Base-by-base conservation (phyloP, 2,113 vertebrate species). In the Dipodomys ordii region DNA sequence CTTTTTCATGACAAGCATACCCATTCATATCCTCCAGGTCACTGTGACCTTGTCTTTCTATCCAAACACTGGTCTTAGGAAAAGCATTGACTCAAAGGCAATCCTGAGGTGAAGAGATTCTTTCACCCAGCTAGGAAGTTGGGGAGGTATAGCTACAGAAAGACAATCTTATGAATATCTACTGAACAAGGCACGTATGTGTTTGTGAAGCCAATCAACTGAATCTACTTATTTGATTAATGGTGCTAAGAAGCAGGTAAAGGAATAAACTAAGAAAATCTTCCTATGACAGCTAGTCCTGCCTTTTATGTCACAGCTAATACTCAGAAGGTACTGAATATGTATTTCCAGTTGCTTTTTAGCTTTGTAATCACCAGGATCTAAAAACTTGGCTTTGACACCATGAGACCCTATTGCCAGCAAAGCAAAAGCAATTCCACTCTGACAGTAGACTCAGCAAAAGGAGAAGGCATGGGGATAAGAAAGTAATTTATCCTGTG, bases 351-450 rank as follows among this genome's bases (percentile, higher is more conserved):
- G 83, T 87, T 93, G 81, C 90, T 95, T 88, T 97, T 91, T 92
- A 95, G 96, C 77, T 90, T 53, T 72, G 12, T 95, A 97, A 97
- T 98, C 97, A 98, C 32, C 94, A 97, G 89, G 93, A 96, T 96
- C 97, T 96, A 69, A 94, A 96, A 86, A 83, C 84, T 94, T 30
- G 88, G 87, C 85, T 96, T 95, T 93, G 90, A 96, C 2, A 57
- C 53, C 53, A 57, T 57, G 15, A 57, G 53, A 57, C 53, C 53
- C 53, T 57, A 57, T 97, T 97, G 96, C 90, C 83, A 89, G 18
- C 96, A 87, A 96, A 85, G 74, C 88, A 83, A 85, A 96, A 96
- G 90, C 0, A 10, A 91, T 97, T 98, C 96, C 81, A 87, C 81
- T 86, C 19, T 90, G 64, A 79, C 65, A 92, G 25, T 73, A 93